Conservation (phyloP, 2,113 vertebrate species). For the Taxidea taxus region DNA sequence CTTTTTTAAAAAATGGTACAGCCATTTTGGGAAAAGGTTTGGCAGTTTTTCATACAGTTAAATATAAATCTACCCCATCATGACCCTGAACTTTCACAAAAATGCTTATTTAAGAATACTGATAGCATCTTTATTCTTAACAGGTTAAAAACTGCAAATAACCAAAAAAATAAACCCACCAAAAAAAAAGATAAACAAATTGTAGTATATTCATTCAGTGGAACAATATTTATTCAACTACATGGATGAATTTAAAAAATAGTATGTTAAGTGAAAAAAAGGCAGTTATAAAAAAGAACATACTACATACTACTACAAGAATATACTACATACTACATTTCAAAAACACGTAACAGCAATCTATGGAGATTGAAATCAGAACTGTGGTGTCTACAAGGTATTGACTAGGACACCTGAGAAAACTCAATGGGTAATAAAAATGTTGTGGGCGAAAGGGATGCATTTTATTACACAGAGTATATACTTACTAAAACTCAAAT, state of each 20-base stretch:
- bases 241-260: not conserved
- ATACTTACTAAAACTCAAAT: not conserved
- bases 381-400: not conserved
- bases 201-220: not conserved
- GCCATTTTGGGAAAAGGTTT: not conserved
- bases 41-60: not conserved
- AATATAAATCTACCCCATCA: not conserved
- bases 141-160: not conserved
- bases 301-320: not conserved
- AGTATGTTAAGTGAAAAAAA: not conserved
- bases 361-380: not conserved
- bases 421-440: not conserved
- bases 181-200: not conserved
- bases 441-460: not conserved
- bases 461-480: not conserved
- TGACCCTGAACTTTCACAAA: not conserved
- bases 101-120: not conserved
- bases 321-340: not conserved
- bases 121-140: not conserved
- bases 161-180: not conserved
- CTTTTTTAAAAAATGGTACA: not conserved
- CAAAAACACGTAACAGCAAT: not conserved
- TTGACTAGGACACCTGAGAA: not conserved
- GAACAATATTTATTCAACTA: not conserved
- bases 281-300: not conserved